Base-by-base conservation (phyloP, 1,140 invertebrate genomes). In the Zaprionus tsacasi region DNA sequence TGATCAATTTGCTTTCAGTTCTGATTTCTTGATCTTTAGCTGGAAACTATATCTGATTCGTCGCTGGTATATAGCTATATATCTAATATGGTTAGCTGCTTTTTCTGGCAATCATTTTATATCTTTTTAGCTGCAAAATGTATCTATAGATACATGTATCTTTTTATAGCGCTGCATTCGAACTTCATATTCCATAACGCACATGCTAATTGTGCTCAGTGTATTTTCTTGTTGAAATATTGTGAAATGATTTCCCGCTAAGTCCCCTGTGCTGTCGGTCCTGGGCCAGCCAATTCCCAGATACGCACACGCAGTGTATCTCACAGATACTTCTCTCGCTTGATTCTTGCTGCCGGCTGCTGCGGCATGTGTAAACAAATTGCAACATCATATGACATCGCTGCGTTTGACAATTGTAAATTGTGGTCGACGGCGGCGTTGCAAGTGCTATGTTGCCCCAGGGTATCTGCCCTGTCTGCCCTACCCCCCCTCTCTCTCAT, bases 331-430 rank as follows among this genome's bases (percentile, higher is more conserved):
- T 78, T 70, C 76, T 72, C 30, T 40, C 72, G 59, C n/a, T 33
- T 58, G 66, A 30, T 69, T 33, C 57, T 36, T 40, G 27, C 8
- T 56, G 12, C 21, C 35, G 33, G 25, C 70, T 52, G 56, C 36
- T 69, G 36, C 55, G 21, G 59, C 60, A 69, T 70, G 81, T 88
- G 86, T 90, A 90, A 89, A 89, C 86, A 89, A 89, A 89, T 89
- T 89, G 87, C 86, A 86, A 90, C 75, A 72, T 67, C 86, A 72
- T 90, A 89, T 90, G 86, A 89, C 86, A 89, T 86, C 76, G 86
- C 76, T 69, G 64, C 74, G 64, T 82, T 86, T 89, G 86, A 89
- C 86, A 89, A 89, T 89, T 90, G 86, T 82, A 89, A 89, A 89
- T 89, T 81, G 81, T 81, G 21, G 21, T 21, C 21, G 21, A 2